Evolutionary conservation across 2,797 vertebrate genomes (phyloP), one percentile per base, ranked within the genome.

Genomic region (Gymnoscopelus braueri): DNA sequence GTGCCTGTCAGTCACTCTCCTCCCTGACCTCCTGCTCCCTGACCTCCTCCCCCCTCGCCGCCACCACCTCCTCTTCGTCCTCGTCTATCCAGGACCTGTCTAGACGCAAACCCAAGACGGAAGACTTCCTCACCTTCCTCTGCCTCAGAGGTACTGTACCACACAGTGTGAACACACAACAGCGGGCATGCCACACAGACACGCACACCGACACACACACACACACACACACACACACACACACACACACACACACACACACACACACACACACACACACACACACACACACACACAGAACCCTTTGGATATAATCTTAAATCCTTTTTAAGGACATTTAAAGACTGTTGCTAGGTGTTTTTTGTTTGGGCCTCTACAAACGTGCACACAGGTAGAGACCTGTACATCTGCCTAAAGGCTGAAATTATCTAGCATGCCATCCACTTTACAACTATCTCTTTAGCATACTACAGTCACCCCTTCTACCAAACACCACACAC

Each of bases 91-190:
- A 96, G 83, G 97, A 99, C 93, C 95, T 99, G 94, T 97, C 97
- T 82, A 95, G 96, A 87, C 95, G 97, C 93, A 99, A 98, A 87
- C 98, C 98, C 90, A 99, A 99, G 94, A 99, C 98, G 7, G 98
- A 99, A 94, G 98, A 99, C 94, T 99, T 99, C 90, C 97, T 99
- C 86, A 99, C 98, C 67, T 99, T 98, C 92, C 96, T 99, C 91
- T 99, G 98, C 94, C 97, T 99, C 91, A 94, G 98, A 98, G 98
- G 98, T 99, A 94, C 88, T 73, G 55, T 32, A 0, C 52, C 2
- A 51, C 70, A 19, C 53, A 26, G 0, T 1, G 26, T 58, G 32
- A 62, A 53, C 67, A 63, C 60, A 48, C 39, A 39, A 2, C 6
- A 7, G 8, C 0, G 7, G 15, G 14, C 65, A 15, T 8, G 11